These are phyloP conservation scores for Pogonus chalceus DNA, from an alignment of 1,140 invertebrate genomes.

Conservation along the genomic window DNA sequence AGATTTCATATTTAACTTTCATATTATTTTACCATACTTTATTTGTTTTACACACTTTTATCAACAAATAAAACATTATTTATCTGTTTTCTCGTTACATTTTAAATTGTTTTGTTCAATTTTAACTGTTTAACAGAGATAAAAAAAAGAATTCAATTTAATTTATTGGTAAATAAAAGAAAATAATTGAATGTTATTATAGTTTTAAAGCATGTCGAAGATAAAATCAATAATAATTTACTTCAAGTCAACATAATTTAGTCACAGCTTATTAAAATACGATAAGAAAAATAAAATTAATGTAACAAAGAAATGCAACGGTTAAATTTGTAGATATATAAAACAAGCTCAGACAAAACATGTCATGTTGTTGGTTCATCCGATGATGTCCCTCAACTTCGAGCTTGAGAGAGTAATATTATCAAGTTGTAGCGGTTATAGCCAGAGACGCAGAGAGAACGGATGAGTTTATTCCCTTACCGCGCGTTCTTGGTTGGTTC, in stretches of 20 bases:
- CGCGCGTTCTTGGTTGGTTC: neutral
- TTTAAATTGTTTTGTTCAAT: no score
- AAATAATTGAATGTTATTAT: neutral
- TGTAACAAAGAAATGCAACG: no score
- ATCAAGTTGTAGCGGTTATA: no score
- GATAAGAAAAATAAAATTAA: no score
- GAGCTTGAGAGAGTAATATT: no score
- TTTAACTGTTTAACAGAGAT: neutral
- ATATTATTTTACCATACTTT: neutral
- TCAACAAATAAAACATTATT: neutral
- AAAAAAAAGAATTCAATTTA: neutral
- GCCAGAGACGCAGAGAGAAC: neutral
- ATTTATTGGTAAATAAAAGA: neutral
- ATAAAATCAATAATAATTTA: no score
- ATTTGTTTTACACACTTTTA: neutral
- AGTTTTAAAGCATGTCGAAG: no score
- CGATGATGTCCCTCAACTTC: neutral
- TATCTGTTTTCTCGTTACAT: neutral
- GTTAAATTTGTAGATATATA: no score
- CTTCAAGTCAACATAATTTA: no score
- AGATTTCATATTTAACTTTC: neutral
- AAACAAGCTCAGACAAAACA: neutral
- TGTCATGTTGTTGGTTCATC: neutral
- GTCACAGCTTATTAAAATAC: no score
- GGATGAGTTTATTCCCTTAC: neutral